Evolutionary conservation across 1,140 invertebrate species (phyloP).

Genomic region (Lucilia sericata): DNA sequence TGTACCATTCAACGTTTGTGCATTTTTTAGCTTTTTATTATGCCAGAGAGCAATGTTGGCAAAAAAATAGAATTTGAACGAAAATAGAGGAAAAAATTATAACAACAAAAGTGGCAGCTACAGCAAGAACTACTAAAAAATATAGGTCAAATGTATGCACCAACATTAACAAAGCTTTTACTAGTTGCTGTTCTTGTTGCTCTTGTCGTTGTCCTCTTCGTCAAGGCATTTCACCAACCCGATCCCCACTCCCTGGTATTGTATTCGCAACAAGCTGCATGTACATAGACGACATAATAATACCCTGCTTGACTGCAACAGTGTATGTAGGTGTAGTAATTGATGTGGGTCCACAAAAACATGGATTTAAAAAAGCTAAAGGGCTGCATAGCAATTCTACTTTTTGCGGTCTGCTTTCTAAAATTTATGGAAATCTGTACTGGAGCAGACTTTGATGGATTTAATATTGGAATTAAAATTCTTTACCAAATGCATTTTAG

Average conservation of each 20-base stretch:
- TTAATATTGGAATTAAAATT: too few relatives aligned
- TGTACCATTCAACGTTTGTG: neutral
- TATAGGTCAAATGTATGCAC: constrained; percentile 42
- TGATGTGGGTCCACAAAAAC: too few relatives aligned
- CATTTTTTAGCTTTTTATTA: constrained; percentile 1
- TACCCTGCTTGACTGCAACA: constrained; percentile 10
- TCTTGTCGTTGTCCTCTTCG: constrained; percentile 39
- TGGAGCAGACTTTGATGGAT: too few relatives aligned
- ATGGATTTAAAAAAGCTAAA: too few relatives aligned
- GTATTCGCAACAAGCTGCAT: neutral
- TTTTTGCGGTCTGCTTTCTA: too few relatives aligned
- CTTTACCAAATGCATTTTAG: too few relatives aligned
- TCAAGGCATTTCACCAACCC: too few relatives aligned
- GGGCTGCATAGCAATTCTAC: too few relatives aligned
- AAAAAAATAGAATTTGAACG: neutral
- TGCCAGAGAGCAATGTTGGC: neutral
- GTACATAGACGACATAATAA: neutral
- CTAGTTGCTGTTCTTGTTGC: constrained; percentile 38
- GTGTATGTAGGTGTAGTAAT: neutral
- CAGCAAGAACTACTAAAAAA: constrained; percentile 34
- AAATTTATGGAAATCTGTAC: too few relatives aligned
- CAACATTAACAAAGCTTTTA: constrained; percentile 49
- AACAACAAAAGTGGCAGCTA: constrained; percentile 28
- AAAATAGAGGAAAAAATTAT: constrained; percentile 46
- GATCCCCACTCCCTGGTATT: neutral